A percentile compares a stretch with the other conserved stretches of the same genome.
Conservation (phyloP, 2,888 invertebrate species). For the Malthinus seriepunctatus region DNA sequence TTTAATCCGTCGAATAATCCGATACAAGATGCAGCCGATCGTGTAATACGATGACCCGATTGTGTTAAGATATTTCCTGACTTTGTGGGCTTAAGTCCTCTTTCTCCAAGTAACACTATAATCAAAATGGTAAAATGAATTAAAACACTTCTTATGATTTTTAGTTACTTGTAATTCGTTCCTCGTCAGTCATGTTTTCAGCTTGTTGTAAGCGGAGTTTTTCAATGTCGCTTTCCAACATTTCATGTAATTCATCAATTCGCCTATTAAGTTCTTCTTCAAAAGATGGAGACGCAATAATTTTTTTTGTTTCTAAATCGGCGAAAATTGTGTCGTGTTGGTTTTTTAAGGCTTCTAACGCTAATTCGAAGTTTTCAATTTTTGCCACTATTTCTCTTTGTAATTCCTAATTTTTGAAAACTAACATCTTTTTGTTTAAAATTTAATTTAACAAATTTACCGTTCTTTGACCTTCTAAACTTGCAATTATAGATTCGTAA, state of each 20-base stretch:
- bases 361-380: slow-evolving; percentile 37
- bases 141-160: neutral
- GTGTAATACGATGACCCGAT: slow-evolving; percentile 43
- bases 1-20: slow-evolving; percentile 45
- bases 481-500: slow-evolving; percentile 38
- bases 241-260: slow-evolving; percentile 30
- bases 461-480: slow-evolving; percentile 40
- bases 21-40: slow-evolving; percentile 42
- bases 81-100: slow-evolving; percentile 44
- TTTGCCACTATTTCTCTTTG: slow-evolving; percentile 41
- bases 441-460: slow-evolving; percentile 26
- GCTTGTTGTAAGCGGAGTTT: slow-evolving; percentile 15
- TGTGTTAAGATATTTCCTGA: slow-evolving; percentile 44
- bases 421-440: neutral
- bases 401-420: slow-evolving; percentile 33
- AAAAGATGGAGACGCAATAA: slow-evolving; percentile 37
- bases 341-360: slow-evolving; percentile 35
- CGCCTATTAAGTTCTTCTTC: slow-evolving; percentile 35
- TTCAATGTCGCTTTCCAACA: slow-evolving; percentile 12
- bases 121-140: neutral
- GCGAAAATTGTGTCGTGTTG: slow-evolving; percentile 36
- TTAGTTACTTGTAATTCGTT: slow-evolving; percentile 10
- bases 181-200: slow-evolving; percentile 1
- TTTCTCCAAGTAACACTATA: slow-evolving; percentile 36
- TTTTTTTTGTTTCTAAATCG: slow-evolving; percentile 39